phyloP scores from a whole-genome alignment of 2,797 vertebrate genomes.

The Megaceryle alcyon region DNA sequence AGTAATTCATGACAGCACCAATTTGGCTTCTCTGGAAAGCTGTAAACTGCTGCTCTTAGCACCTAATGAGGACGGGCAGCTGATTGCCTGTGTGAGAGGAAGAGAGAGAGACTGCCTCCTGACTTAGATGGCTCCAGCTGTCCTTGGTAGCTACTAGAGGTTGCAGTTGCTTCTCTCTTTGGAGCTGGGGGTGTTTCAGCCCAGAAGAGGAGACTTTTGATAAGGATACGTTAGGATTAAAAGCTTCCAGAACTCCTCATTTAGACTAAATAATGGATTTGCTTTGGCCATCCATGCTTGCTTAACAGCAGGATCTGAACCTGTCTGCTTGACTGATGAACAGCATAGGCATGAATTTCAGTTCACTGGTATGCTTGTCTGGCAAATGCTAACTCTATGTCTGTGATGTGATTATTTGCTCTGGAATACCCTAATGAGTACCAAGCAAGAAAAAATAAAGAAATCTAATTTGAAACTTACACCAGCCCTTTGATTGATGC shows the following conservation, averaged over 20 bases:
- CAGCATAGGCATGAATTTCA: neutral
- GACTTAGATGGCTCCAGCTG: constrained; percentile 6
- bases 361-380: constrained; percentile 8
- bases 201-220: neutral
- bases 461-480: constrained; percentile 40
- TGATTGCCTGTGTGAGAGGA: constrained; percentile 3
- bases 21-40: constrained; percentile 69
- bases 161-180: neutral
- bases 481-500: neutral
- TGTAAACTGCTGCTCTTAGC: constrained; percentile 57
- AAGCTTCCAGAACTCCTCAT: neutral
- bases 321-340: neutral
- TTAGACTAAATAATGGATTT: constrained; percentile 12
- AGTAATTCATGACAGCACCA: constrained; percentile 74
- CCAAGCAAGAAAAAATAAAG: constrained; percentile 33
- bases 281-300: neutral
- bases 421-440: constrained; percentile 17
- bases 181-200: neutral
- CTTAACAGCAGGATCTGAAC: neutral
- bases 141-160: neutral
- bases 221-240: neutral
- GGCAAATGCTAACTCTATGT: neutral
- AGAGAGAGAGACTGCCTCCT: neutral
- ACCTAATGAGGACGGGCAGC: constrained; percentile 73
- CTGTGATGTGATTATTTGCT: constrained; percentile 34